Conservation (phyloP, 2,797 vertebrate species). For the Acanthurus tractus region DNA sequence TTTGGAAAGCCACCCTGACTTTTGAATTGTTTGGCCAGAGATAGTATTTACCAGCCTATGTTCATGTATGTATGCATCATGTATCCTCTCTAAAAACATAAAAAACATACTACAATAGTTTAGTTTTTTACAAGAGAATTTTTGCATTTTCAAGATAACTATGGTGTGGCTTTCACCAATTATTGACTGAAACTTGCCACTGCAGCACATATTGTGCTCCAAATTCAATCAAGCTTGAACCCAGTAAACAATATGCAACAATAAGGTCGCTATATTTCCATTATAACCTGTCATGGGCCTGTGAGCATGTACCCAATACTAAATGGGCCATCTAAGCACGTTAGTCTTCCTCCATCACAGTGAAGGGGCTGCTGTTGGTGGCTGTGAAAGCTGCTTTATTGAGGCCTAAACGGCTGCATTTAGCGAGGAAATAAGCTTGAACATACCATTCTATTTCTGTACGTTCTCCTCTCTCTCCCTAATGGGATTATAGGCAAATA, state of each 20-base stretch:
- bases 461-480: slow-evolving; percentile 66
- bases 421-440: slow-evolving; percentile 74
- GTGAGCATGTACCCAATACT: slow-evolving; percentile 27
- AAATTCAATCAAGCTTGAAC: slow-evolving; percentile 27
- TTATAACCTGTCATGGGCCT: slow-evolving; percentile 33
- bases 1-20: slow-evolving; percentile 46
- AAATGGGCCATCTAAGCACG: slow-evolving; percentile 51
- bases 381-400: slow-evolving; percentile 68
- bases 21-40: slow-evolving; percentile 21
- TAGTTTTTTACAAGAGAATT: neutral
- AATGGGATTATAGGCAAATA: slow-evolving; percentile 78
- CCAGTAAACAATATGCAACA: slow-evolving; percentile 25
- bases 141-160: neutral
- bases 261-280: slow-evolving; percentile 25
- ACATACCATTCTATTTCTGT: slow-evolving; percentile 80
- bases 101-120: neutral
- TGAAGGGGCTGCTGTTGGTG: slow-evolving; percentile 51
- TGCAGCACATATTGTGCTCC: neutral
- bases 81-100: too few relatives aligned
- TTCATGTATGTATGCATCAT: neutral
- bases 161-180: neutral
- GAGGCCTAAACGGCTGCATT: slow-evolving; percentile 69
- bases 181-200: neutral
- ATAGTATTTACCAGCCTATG: slow-evolving; percentile 21
- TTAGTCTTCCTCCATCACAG: slow-evolving; percentile 53